Conservation (phyloP, 2,888 invertebrate genomes). For the Drosophila affinis region DNA sequence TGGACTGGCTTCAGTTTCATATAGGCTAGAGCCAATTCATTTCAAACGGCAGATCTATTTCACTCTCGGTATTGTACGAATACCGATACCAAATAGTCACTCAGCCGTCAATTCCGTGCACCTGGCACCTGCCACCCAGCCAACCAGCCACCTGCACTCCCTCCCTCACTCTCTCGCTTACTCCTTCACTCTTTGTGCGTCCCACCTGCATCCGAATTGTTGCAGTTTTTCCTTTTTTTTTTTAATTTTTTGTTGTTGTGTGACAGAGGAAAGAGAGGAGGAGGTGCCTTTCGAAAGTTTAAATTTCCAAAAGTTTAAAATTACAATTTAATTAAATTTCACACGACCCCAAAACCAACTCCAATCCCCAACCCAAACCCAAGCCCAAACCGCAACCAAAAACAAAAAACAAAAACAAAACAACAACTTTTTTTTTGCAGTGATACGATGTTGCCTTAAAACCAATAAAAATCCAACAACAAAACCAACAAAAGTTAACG, state of each 20-base stretch:
- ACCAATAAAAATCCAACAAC: not conserved
- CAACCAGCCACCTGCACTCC: not conserved
- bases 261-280: not conserved
- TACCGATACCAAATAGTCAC: slow-evolving; percentile 29
- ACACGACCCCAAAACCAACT: not conserved
- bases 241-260: slow-evolving; percentile 45
- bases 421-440: slow-evolving; percentile 45
- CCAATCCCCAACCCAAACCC: not conserved
- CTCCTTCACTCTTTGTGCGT: not conserved
- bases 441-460: slow-evolving; percentile 63
- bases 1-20: not conserved
- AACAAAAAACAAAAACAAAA: slow-evolving; percentile 16
- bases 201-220: not conserved
- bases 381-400: not conserved
- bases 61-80: not conserved
- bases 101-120: slow-evolving; percentile 31
- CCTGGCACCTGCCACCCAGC: slow-evolving; percentile 13
- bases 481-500: slow-evolving; percentile 67
- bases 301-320: slow-evolving; percentile 30
- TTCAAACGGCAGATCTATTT: slow-evolving; percentile 19
- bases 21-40: slow-evolving; percentile 7
- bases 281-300: slow-evolving; percentile 44
- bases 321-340: slow-evolving; percentile 48
- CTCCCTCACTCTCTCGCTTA: too few species aligned
- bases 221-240: slow-evolving; percentile 32